Evolutionary conservation across 2,797 vertebrate species (phyloP).

Genomic region (Euphonia xanthogaster): DNA sequence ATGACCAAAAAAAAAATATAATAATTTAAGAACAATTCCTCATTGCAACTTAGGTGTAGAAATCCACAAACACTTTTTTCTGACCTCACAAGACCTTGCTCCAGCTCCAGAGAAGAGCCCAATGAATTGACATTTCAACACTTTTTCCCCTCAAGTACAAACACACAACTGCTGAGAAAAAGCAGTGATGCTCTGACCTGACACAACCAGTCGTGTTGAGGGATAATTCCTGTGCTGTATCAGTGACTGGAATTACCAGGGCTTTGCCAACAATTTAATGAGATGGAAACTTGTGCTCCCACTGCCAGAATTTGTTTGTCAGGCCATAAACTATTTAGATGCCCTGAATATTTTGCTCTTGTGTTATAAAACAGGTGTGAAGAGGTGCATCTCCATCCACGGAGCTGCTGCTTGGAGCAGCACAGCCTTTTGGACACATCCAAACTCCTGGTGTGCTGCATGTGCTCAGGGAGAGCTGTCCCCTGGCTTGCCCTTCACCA

Average conservation of each 20-base stretch:
- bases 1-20: background rate
- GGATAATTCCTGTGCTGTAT: background rate
- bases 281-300: constrained; percentile 37
- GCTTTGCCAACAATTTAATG: constrained; percentile 54
- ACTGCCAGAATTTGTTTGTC: constrained; percentile 46
- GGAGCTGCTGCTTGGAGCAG: background rate
- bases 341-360: constrained; percentile 11
- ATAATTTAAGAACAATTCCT: background rate
- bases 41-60: background rate
- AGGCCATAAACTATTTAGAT: constrained; percentile 17
- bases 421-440: background rate
- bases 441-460: background rate
- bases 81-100: background rate
- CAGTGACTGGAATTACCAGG: constrained; percentile 61
- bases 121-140: constrained; percentile 2
- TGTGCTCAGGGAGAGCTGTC: background rate
- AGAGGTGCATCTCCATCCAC: background rate
- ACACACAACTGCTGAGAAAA: constrained; percentile 5
- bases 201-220: background rate
- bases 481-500: background rate
- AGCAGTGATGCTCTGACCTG: constrained; percentile 38
- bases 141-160: background rate
- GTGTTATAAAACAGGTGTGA: constrained; percentile 53
- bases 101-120: background rate
- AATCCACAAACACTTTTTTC: background rate